Evolutionary conservation across 2,797 vertebrate genomes (phyloP).

Genomic region (Malurus leucopterus): DNA sequence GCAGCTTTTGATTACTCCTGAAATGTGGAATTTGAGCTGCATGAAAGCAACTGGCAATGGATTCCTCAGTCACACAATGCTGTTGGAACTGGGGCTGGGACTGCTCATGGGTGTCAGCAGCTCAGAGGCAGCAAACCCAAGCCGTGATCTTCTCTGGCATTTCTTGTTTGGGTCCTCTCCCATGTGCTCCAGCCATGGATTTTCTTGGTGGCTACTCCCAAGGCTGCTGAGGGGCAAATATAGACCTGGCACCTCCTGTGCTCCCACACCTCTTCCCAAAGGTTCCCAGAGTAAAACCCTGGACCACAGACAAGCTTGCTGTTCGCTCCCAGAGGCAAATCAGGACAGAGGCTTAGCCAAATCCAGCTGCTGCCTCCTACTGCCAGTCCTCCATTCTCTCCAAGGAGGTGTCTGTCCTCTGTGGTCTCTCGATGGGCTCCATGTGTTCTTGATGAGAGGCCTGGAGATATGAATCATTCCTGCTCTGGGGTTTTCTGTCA

Average conservation of each 20-base stretch:
- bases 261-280: not conserved
- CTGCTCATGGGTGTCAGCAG: not conserved
- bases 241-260: not conserved
- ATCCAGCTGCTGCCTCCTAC: not conserved
- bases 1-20: not conserved
- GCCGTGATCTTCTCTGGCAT: not conserved
- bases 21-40: not conserved
- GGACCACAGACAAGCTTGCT: not conserved
- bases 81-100: not conserved
- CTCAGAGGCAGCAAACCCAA: not conserved
- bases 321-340: not conserved
- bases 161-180: not conserved
- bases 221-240: not conserved
- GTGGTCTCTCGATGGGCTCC: not conserved
- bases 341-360: not conserved
- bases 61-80: too few relatives aligned
- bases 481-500: not conserved
- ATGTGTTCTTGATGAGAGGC: not conserved
- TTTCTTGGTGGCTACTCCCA: not conserved
- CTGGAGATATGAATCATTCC: not conserved
- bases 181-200: not conserved
- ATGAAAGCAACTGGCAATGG: not conserved
- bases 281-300: not conserved
- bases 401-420: not conserved
- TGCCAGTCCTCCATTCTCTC: not conserved